Evolutionary conservation across 2,888 invertebrate genomes (phyloP), one percentile per base, ranked within the genome.

Genomic region (Dynastes maya): DNA sequence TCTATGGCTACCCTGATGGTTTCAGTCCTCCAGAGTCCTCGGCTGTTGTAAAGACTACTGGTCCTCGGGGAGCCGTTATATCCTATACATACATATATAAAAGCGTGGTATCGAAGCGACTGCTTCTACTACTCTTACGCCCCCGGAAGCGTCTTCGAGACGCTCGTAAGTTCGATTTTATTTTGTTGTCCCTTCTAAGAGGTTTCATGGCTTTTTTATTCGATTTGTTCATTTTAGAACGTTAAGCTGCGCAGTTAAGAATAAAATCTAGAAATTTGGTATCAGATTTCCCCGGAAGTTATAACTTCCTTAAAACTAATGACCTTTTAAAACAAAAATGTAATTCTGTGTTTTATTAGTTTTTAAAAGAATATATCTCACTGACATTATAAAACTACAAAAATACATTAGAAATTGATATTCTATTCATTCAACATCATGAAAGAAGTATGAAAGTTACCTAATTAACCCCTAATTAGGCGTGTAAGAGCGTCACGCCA

Each of bases 1-100:
- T 88, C 89, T 88, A 88, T 88, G 88, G 86, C 84, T 88, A 81
- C 82, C 82, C 81, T 83, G 83, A 83, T 83, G 81, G 81, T 80
- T 76, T 78, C 76, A 74, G 80, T 78, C 74, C 79, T 75, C 76
- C 63, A 51, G 65, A 72, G 76, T 79, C 75, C 75, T 75, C 65
- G 78, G 22, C 63, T 65, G 72, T 63, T 68, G 80, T 63, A 49
- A 55, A 58, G 75, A 63, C 51, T 37, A 51, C 32, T 27, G 61
- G 67, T 78, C 80, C 80, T 78, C 51, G 40, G 80, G 70, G 80
- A 72, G 79, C 65, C 80, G 80, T 80, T 80, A 80, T 22, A 72
- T 72, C n/a, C 55, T 72, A 58, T 80, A 78, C 80, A 58, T 80
- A 78, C 80, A 79, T 79, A 80, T 77, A 80, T 72, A 72, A 51